A percentile compares a stretch with the other conserved stretches of the same genome.
Evolutionary conservation across 92 coral and sea anemone species (phyloP).

Genomic region (Porites cylindrica): DNA sequence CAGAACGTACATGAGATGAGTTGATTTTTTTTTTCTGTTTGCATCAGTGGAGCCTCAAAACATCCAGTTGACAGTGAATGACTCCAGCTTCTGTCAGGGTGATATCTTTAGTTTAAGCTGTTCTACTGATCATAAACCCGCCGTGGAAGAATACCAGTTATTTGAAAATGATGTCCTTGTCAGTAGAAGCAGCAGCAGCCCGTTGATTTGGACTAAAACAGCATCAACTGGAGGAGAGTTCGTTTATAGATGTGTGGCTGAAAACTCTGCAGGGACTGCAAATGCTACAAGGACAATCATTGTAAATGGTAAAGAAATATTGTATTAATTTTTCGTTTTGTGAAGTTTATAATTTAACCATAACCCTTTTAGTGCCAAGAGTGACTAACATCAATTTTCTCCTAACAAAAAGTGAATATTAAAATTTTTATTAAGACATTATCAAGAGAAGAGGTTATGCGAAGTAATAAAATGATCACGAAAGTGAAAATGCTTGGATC

Average conservation of each 20-base stretch:
- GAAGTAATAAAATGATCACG: too few species aligned
- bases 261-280: constrained; percentile 41
- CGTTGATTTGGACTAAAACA: constrained; percentile 8
- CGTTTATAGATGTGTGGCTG: constrained; percentile 46
- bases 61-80: neutral
- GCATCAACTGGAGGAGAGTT: constrained; percentile 26
- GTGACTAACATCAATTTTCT: too few species aligned
- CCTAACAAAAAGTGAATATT: too few species aligned
- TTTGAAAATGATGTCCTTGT: neutral
- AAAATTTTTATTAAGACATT: too few species aligned
- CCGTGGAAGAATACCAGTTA: too few species aligned
- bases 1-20: too few species aligned
- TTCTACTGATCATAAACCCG: too few species aligned
- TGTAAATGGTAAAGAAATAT: constrained; percentile 1
- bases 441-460: too few species aligned
- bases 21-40: too few species aligned
- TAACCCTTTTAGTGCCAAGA: too few species aligned
- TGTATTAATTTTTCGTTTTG: too few species aligned
- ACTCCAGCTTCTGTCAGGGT: constrained; percentile 2
- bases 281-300: constrained; percentile 10
- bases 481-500: too few species aligned
- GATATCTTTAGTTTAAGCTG: neutral
- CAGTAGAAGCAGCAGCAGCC: constrained; percentile 1
- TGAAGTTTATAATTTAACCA: neutral
- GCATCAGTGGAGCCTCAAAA: neutral